Evolutionary conservation across 2,888 invertebrate genomes (phyloP), one percentile per base, ranked within the genome.

Genomic region (Cinara cedri): DNA sequence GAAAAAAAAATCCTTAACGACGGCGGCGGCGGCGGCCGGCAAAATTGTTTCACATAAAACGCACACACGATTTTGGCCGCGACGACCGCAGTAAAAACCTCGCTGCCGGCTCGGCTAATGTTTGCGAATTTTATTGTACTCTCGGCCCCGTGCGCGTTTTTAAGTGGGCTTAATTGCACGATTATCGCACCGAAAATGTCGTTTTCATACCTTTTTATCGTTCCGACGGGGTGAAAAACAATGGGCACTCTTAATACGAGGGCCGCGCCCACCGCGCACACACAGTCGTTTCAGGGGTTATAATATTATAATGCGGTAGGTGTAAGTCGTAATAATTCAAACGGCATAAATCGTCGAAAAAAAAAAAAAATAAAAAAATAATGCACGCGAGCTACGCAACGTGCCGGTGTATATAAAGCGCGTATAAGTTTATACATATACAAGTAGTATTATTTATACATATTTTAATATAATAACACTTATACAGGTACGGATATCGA

Each of bases 191-290:
- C 75, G 55, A 66, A 76, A 76, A 66, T n/a, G 75, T 66, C 75
- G 75, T 66, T 76, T 76, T 76, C 75, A 76, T 76, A 76, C 75
- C 75, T 76, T 76, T 72, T 76, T 76, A 76, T 66, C 46, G 55
- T 13, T 19, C 26, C 49, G 70, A 1, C 74, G 34, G 11, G 19
- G 34, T 26, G 11, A 16, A 57, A 55, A 57, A 71, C 57, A 46
- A 55, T 55, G 49, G 68, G 44, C 9, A 42, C 1, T n/a, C 62
- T 42, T 34, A 13, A 63, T 63, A 63, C 63, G 63, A 42, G 63
- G 1, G 14, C 24, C 42, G 13, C 16, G 55, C 55, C 57, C n/a
- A n/a, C n/a, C 66, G 49, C 19, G 19, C n/a, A 26, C 3, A 51
- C 46, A 24, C 66, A 42, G 70, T 70, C 70, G 21, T 70, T 70